Percentiles rank a stretch among this genome's conserved stretches.
These are phyloP conservation scores for Paratilapia polleni DNA, from an alignment of 2,113 vertebrate species.

Conservation along the genomic window DNA sequence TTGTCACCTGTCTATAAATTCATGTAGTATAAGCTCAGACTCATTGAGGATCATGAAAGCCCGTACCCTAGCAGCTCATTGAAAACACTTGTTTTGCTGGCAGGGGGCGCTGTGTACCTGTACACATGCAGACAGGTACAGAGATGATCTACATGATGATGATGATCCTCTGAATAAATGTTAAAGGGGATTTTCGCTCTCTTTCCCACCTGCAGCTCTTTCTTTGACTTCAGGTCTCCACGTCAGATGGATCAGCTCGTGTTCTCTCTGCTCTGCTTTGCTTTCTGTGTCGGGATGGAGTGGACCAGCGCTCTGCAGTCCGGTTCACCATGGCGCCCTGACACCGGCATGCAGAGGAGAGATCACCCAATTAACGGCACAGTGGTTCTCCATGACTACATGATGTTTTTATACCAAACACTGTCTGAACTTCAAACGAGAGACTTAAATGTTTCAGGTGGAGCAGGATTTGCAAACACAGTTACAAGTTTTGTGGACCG, in stretches of 20 bases:
- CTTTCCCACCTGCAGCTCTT: background rate
- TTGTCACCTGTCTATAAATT: background rate
- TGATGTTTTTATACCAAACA: background rate
- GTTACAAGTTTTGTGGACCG: conserved; percentile 1
- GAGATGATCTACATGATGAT: background rate
- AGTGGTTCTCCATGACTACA: background rate
- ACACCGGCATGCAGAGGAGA: background rate
- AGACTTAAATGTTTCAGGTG: background rate
- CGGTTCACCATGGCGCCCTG: fast-evolving
- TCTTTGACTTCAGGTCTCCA: background rate
- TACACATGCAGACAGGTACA: background rate
- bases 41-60: too few species aligned
- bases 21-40: too few species aligned
- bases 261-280: background rate
- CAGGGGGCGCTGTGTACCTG: background rate
- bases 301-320: background rate
- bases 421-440: background rate
- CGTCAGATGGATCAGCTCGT: background rate
- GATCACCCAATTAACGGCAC: background rate
- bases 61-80: too few species aligned
- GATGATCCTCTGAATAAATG: background rate
- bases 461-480: background rate
- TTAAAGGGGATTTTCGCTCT: conserved; percentile 1
- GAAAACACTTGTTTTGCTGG: background rate
- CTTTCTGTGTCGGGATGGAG: background rate